Conservation (phyloP, 2,113 vertebrate genomes). For the Pollimyrus isidori region DNA sequence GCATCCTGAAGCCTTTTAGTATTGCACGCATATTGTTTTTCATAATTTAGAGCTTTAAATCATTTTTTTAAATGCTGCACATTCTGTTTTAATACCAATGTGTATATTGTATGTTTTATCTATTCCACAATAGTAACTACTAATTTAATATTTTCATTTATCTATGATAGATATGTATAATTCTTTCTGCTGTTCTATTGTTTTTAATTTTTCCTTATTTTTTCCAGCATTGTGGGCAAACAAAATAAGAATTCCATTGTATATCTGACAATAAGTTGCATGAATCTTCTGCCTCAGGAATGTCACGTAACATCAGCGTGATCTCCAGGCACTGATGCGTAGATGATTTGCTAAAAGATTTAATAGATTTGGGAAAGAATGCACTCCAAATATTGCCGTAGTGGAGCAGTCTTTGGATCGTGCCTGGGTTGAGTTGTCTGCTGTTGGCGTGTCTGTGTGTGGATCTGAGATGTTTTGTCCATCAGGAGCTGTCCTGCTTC, state of each 20-base stretch:
- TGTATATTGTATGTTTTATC: neutral
- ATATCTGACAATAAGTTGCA: neutral
- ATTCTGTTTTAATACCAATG: neutral
- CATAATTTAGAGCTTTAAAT: neutral
- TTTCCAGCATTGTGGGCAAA: neutral
- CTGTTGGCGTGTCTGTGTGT: neutral
- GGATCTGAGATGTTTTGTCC: neutral
- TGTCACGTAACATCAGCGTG: neutral
- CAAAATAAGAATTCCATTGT: neutral
- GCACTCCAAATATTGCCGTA: neutral
- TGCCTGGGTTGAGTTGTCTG: neutral
- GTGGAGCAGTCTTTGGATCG: neutral
- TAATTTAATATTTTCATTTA: neutral
- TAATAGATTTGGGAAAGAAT: neutral
- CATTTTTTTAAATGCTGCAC: neutral
- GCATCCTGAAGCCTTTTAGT: neutral
- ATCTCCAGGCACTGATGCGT: neutral
- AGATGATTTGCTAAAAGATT: neutral
- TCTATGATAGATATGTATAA: neutral
- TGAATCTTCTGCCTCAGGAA: neutral
- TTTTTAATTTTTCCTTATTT: neutral
- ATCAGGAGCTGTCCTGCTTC: slow-evolving; percentile 94
- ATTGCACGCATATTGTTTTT: neutral
- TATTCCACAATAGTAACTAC: neutral
- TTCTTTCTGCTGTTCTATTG: neutral